Evolutionary conservation across 2,888 invertebrate species (phyloP).

Genomic region (Euplagia quadripunctaria): DNA sequence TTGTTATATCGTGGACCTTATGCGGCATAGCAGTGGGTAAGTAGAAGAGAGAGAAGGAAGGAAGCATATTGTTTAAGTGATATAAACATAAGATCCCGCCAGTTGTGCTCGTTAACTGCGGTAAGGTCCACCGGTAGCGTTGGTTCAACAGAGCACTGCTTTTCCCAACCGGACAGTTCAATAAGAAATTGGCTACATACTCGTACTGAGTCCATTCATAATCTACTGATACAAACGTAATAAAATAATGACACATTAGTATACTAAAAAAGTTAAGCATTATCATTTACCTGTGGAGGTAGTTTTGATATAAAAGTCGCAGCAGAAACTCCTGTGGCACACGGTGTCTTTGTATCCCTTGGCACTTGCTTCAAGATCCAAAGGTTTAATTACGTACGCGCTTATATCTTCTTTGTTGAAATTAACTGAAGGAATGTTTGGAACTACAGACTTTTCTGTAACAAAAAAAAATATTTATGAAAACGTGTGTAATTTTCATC

Average conservation of each 20-base stretch:
- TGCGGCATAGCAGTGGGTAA: too few relatives aligned
- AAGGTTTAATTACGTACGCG: constrained; percentile 66
- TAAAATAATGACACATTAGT: background rate
- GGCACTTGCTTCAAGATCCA: constrained; percentile 61
- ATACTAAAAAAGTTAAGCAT: too few relatives aligned
- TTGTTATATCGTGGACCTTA: too few relatives aligned
- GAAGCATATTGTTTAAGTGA: too few relatives aligned
- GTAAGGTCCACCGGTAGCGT: too few relatives aligned
- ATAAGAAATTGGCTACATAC: too few relatives aligned
- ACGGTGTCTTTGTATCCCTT: constrained; percentile 64
- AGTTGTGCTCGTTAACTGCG: too few relatives aligned
- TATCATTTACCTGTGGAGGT: constrained; percentile 51
- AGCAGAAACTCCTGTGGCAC: constrained; percentile 73
- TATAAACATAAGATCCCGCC: too few relatives aligned
- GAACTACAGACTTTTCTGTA: constrained; percentile 41
- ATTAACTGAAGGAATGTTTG: constrained; percentile 35
- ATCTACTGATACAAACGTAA: background rate
- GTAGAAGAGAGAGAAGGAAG: too few relatives aligned
- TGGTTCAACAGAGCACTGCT: too few relatives aligned
- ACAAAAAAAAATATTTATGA: constrained; percentile 9
- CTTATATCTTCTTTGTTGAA: constrained; percentile 62
- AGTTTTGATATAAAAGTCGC: constrained; percentile 72
- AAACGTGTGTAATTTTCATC: background rate
- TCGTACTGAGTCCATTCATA: too few relatives aligned
- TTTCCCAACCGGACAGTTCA: too few relatives aligned